These are phyloP conservation scores for Enteromius treurensis DNA, from an alignment of 2,797 vertebrate species.

Conservation along the genomic window DNA sequence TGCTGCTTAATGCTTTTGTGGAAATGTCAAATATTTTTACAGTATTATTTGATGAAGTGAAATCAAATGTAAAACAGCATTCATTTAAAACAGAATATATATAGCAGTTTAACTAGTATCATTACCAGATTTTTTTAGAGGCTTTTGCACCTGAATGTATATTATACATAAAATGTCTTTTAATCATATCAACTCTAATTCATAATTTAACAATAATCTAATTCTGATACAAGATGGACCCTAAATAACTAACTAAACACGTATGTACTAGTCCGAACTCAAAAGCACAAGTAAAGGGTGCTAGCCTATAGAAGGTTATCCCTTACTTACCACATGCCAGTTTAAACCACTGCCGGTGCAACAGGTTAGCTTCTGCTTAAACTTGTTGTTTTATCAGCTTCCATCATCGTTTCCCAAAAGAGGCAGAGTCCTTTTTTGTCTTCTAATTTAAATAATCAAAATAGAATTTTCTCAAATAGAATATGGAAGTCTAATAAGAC, in stretches of 20 bases:
- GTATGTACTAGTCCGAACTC: neutral
- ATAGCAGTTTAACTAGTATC: too few relatives aligned
- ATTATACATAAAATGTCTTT: too few relatives aligned
- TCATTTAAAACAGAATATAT: neutral
- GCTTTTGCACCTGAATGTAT: too few relatives aligned
- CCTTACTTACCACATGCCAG: constrained; percentile 15
- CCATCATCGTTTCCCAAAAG: neutral
- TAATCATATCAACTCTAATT: too few relatives aligned
- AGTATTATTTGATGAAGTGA: neutral
- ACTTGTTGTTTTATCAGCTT: neutral
- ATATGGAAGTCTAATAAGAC: constrained; percentile 24
- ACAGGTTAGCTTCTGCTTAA: neutral
- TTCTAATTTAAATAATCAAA: neutral
- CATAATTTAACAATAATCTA: too few relatives aligned
- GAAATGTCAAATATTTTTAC: neutral
- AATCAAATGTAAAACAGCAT: neutral
- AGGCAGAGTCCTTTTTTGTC: neutral
- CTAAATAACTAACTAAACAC: neutral
- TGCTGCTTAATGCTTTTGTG: neutral
- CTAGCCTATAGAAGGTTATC: neutral
- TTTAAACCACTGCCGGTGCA: neutral
- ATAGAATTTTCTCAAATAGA: constrained; percentile 10
- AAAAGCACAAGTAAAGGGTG: neutral
- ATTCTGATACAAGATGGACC: too few relatives aligned
- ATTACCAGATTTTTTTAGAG: too few relatives aligned